Percentiles rank a stretch among this genome's conserved stretches.
Evolutionary conservation across 2,888 invertebrate species (phyloP).

Genomic region (Dasypolia templi): DNA sequence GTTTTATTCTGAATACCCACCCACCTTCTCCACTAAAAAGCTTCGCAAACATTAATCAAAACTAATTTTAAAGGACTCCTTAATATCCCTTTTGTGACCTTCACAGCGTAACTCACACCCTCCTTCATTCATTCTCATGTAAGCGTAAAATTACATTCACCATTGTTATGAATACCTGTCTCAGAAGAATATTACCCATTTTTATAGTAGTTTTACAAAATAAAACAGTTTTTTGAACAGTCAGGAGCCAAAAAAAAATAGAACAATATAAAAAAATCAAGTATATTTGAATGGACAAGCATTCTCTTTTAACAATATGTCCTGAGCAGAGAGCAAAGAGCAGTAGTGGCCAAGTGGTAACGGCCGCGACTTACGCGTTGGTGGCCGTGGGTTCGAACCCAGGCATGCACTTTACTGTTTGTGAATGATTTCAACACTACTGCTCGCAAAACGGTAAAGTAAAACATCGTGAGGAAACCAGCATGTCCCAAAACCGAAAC

Average conservation of each 20-base stretch:
- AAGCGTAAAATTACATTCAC: conserved; percentile 44
- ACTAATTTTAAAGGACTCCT: conserved; percentile 39
- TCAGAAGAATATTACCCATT: conserved; percentile 18
- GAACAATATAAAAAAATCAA: not conserved
- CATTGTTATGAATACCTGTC: conserved; percentile 12
- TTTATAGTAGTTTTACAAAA: conserved; percentile 9
- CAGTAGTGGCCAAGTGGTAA: not conserved
- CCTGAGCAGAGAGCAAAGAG: not conserved
- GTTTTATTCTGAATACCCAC: not conserved
- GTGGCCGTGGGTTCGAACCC: not conserved
- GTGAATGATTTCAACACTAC: not conserved
- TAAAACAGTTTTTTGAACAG: conserved; percentile 4
- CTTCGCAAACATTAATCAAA: conserved; percentile 41
- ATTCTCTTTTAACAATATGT: not conserved
- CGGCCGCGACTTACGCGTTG: not conserved
- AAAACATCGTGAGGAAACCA: not conserved
- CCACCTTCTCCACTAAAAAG: conserved; percentile 15
- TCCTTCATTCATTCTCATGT: conserved; percentile 41
- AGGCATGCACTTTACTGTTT: not conserved
- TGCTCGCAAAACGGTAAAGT: not conserved
- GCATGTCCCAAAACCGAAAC: not conserved
- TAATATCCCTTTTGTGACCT: conserved; percentile 57
- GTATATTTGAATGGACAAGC: not conserved
- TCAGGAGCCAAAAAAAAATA: not conserved
- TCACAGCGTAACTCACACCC: conserved; percentile 49